Evolutionary conservation across 1,140 invertebrate species (phyloP).

Genomic region (Drosophila hydei): DNA sequence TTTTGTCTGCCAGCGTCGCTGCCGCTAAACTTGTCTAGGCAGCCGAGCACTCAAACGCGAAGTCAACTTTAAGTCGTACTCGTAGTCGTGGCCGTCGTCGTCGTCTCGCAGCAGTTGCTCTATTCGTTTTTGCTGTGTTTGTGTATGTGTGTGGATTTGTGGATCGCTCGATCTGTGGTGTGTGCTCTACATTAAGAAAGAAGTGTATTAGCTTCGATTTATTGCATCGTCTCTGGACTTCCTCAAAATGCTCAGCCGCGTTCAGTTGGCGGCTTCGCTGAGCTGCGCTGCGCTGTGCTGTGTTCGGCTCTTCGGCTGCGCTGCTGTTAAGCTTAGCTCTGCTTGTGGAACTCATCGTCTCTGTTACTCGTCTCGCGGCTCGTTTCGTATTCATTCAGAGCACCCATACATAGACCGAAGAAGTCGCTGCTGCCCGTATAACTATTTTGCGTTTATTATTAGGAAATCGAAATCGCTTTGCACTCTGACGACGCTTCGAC

Average conservation of each 20-base stretch:
- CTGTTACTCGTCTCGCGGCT: conserved; percentile 47
- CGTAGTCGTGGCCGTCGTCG: too few species aligned
- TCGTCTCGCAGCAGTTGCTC: conserved; percentile 2
- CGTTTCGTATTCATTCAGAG: conserved; percentile 80
- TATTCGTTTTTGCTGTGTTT: conserved; percentile 10
- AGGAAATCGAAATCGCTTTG: conserved; percentile 78
- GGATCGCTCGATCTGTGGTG: conserved; percentile 34
- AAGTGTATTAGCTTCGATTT: conserved; percentile 83
- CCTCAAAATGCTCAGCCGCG: conserved; percentile 35
- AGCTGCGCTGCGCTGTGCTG: conserved; percentile 1
- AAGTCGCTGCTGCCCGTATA: conserved; percentile 61
- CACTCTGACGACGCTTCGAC: conserved; percentile 35
- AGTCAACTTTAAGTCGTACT: neutral
- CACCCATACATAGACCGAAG: conserved; percentile 76
- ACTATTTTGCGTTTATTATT: conserved; percentile 81
- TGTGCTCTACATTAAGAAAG: conserved; percentile 81
- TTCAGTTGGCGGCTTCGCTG: conserved; percentile 1
- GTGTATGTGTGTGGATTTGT: conserved; percentile 25
- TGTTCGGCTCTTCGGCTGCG: conserved; percentile 5
- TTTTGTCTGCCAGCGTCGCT: conserved; percentile 33
- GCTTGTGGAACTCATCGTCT: conserved; percentile 55
- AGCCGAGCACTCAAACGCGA: conserved; percentile 20
- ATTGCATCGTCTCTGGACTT: conserved; percentile 68
- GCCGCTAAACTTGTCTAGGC: conserved; percentile 74
- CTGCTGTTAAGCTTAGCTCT: conserved; percentile 19